Percentiles rank a stretch among this genome's conserved stretches.
phyloP scores from a whole-genome alignment of 2,113 vertebrate species.

The Prolemur simus region DNA sequence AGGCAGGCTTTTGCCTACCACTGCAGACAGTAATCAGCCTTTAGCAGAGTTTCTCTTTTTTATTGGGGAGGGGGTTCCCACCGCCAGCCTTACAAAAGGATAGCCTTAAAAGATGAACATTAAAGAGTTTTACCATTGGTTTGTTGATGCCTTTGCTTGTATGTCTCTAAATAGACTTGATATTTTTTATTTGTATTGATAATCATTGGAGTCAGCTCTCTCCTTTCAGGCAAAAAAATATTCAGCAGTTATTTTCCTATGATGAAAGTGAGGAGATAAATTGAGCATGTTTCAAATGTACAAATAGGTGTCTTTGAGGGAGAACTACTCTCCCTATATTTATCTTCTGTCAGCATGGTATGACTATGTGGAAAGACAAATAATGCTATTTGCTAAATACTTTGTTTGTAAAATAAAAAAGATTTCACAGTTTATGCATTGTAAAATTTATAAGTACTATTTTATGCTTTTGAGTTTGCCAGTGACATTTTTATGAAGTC shows the following conservation, averaged over 20 bases:
- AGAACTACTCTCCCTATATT: background rate
- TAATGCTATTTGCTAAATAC: constrained; percentile 40
- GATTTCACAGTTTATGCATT: constrained; percentile 24
- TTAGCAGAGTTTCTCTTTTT: too few relatives aligned
- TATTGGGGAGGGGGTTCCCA: too few relatives aligned
- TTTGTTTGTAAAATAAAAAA: constrained; percentile 39
- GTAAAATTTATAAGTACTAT: background rate
- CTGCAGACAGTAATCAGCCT: too few relatives aligned
- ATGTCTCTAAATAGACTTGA: background rate
- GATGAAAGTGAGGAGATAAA: constrained; percentile 37
- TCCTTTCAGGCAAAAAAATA: constrained; percentile 50
- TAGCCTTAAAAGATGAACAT: background rate
- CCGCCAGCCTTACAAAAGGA: too few relatives aligned
- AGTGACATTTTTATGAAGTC: constrained; percentile 64
- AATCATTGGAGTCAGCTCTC: background rate
- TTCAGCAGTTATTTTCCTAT: background rate
- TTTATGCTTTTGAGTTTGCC: constrained; percentile 22
- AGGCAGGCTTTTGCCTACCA: too few relatives aligned
- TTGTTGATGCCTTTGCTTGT: background rate
- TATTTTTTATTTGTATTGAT: constrained; percentile 25
- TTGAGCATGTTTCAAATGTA: background rate
- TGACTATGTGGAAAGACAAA: constrained; percentile 22
- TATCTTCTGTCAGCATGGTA: background rate
- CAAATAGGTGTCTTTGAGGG: background rate
- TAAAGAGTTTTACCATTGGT: background rate